phyloP scores from a whole-genome alignment of 2,113 vertebrate species.

The Xenus cinereus region DNA sequence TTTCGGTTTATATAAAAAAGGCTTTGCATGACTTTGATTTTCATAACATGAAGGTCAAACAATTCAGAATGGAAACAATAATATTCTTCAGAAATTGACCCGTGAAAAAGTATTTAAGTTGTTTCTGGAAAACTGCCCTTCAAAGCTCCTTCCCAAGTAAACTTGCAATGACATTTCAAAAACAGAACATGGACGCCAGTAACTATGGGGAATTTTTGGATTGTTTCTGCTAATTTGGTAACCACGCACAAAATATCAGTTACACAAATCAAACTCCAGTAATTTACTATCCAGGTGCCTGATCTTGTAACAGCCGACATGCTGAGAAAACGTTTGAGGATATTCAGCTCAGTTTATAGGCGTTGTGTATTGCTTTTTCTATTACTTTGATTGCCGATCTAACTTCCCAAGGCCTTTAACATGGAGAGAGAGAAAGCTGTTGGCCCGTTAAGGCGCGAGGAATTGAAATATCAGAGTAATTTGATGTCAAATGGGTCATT shows the following conservation, averaged over 20 bases:
- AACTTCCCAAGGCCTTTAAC: slow-evolving; percentile 15
- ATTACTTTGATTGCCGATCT: slow-evolving; percentile 34
- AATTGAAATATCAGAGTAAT: slow-evolving; percentile 24
- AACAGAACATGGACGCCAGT: neutral
- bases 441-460: neutral
- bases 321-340: slow-evolving; percentile 39
- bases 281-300: slow-evolving; percentile 51
- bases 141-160: slow-evolving; percentile 46
- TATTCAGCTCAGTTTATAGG: neutral
- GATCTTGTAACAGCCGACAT: neutral
- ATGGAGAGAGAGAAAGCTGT: neutral
- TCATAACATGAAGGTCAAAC: slow-evolving; percentile 56
- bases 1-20: slow-evolving; percentile 39
- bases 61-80: slow-evolving; percentile 43
- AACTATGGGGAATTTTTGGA: neutral
- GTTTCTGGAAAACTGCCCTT: slow-evolving; percentile 51
- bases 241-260: slow-evolving; percentile 13
- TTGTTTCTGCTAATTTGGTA: slow-evolving; percentile 39
- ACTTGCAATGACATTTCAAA: slow-evolving; percentile 16
- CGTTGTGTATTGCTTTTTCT: neutral
- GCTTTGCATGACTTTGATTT: slow-evolving; percentile 54
- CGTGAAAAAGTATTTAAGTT: slow-evolving; percentile 11
- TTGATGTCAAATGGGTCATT: neutral
- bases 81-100: slow-evolving; percentile 39
- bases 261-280: slow-evolving; percentile 45